Percentiles rank a stretch among this genome's conserved stretches.
These are phyloP conservation scores for Athene noctua DNA, from an alignment of 2,113 vertebrate species.

Conservation along the genomic window DNA sequence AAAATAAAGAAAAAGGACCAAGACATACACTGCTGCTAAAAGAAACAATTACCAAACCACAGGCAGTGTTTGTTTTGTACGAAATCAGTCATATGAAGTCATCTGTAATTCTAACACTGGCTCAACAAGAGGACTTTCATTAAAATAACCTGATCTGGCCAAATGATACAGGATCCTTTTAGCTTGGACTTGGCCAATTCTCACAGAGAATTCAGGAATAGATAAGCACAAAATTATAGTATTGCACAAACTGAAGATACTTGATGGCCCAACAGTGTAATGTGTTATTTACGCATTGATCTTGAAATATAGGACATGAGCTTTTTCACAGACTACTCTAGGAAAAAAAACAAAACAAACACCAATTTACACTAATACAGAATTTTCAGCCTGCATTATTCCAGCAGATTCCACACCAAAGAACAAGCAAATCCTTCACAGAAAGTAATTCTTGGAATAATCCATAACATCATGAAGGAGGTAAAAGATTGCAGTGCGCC, in stretches of 20 bases:
- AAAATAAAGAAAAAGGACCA: background rate
- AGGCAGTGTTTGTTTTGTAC: background rate
- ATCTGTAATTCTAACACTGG: background rate
- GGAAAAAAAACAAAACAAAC: background rate
- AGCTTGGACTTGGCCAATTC: background rate
- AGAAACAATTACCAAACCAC: background rate
- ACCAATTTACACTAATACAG: background rate
- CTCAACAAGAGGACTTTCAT: background rate
- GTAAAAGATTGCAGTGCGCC: background rate
- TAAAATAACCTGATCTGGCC: background rate
- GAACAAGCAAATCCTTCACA: background rate
- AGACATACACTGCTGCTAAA: background rate
- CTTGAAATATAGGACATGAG: constrained; percentile 16
- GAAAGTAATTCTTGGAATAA: background rate
- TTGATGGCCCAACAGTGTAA: background rate
- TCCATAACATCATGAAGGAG: background rate
- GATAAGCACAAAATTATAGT: background rate
- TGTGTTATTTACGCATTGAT: background rate
- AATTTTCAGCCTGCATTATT: constrained; percentile 32
- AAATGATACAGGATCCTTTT: background rate
- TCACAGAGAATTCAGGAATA: constrained; percentile 26
- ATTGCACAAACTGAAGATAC: background rate
- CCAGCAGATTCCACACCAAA: background rate
- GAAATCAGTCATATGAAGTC: background rate
- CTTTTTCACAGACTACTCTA: background rate